Conservation (phyloP, 2,113 vertebrate genomes). For the Vireo altiloquus region DNA sequence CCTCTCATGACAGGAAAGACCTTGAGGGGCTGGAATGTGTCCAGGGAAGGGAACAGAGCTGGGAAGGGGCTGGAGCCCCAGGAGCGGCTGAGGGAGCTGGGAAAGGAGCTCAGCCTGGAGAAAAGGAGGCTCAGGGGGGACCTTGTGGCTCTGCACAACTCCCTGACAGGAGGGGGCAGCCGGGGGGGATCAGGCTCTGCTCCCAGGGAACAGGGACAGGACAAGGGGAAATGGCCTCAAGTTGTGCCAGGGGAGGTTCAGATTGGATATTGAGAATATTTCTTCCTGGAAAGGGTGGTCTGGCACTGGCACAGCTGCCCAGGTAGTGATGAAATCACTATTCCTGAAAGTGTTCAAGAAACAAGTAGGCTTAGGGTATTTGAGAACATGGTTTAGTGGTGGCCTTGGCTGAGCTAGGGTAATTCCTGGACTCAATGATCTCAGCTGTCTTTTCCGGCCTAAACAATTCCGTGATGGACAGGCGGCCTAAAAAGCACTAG, state of each 20-base stretch:
- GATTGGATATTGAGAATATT: not conserved
- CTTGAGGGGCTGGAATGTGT: fast-evolving
- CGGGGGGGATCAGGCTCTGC: fast-evolving
- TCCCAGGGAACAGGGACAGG: not conserved
- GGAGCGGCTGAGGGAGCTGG: not conserved
- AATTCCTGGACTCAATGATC: not conserved
- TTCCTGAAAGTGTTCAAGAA: not conserved
- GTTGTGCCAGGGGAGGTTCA: not conserved
- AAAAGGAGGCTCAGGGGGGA: not conserved
- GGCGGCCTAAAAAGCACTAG: not conserved
- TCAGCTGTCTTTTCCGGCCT: not conserved
- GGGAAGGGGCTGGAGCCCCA: not conserved
- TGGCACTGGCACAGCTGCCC: not conserved
- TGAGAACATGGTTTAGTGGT: not conserved
- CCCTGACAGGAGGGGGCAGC: not conserved
- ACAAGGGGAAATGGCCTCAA: fast-evolving
- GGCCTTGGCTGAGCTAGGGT: not conserved
- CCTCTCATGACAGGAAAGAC: fast-evolving
- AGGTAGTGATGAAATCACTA: not conserved
- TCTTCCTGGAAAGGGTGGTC: not conserved
- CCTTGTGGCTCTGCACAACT: not conserved
- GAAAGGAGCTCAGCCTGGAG: not conserved
- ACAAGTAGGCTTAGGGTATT: not conserved
- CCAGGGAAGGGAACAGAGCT: not conserved
- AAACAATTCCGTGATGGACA: not conserved